Percentiles rank a stretch among this genome's conserved stretches.
Evolutionary conservation across 2,797 vertebrate genomes (phyloP).

Genomic region (Cebuella pygmaea): DNA sequence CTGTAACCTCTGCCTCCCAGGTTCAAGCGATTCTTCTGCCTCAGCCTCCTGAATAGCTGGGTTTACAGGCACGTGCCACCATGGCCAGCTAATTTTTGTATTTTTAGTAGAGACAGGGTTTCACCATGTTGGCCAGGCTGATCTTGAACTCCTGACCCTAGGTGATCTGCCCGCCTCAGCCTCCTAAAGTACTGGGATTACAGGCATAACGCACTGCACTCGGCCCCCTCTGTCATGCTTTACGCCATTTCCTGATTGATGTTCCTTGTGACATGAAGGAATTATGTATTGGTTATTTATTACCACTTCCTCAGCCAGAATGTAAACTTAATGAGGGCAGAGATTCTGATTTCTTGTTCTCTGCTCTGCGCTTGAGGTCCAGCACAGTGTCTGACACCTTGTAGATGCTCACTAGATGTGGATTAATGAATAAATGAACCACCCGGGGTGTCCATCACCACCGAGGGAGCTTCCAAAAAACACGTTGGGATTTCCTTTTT

Average conservation of each 20-base stretch:
- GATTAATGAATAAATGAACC: neutral
- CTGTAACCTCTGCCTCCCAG: neutral
- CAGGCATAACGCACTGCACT: accelerated
- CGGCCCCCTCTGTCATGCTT: neutral
- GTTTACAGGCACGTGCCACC: too few species aligned
- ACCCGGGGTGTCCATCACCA: neutral
- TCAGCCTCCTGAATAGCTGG: neutral
- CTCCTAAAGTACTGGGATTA: neutral
- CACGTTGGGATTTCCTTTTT: neutral
- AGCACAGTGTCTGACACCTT: neutral
- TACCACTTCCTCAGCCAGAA: neutral
- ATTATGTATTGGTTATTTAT: neutral
- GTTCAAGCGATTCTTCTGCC: neutral
- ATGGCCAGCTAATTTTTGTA: neutral
- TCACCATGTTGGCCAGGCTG: neutral
- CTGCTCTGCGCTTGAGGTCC: accelerated
- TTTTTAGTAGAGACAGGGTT: neutral
- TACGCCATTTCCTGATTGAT: neutral
- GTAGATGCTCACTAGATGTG: neutral
- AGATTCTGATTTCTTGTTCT: neutral
- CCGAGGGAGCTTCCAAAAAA: neutral
- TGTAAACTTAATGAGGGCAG: neutral
- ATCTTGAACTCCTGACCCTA: neutral
- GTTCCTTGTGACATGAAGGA: neutral
- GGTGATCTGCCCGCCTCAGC: neutral